Base-by-base conservation (phyloP, 2,113 vertebrate species). In the Myxocyprinus asiaticus region DNA sequence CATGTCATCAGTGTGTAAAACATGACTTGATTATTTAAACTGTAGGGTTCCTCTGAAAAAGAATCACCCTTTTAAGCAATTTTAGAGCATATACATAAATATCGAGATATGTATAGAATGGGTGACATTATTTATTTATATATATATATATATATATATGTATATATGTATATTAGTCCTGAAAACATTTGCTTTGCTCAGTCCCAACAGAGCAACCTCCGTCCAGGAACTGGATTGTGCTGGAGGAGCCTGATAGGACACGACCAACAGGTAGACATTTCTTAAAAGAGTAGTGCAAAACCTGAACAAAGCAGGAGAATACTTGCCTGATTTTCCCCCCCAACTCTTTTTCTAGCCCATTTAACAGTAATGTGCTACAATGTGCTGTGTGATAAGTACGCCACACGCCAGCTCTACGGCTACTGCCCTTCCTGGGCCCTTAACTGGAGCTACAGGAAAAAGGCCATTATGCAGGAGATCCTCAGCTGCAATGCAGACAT, bases 321-420 rank as follows among this genome's bases (percentile, higher is more conserved):
- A 33, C 22, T 33, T 33, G 22, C 22, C 22, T 33, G 22, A 33
- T 33, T 33, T 33, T 33, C 3, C 22, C 22, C 22, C 22, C 22
- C 22, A n/a, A n/a, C 22, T 33, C 22, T 33, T 33, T 33, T 33
- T 33, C 22, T 92, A 99, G 97, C 97, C 63, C 92, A 98, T 87
- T 97, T 99, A 87, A 98, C 97, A 81, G 97, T 99, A 88, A 99
- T 99, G 97, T 98, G 97, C 92, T 99, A 99, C 93, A 99, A 99
- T 63, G 96, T 99, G 58, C 94, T 99, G 73, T 99, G 97, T 91
- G 97, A 98, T 89, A 99, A 99, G 85, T 99, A 99, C 0, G 97
- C 97, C 87, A 99, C 97, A 55, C 94, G 96, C 85, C 97, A 98
- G 92, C 93, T 99, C 48, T 99, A 99, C 66, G 97, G 97, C 90